These are phyloP conservation scores for Delia radicum DNA, from an alignment of 1,140 invertebrate species.

Conservation along the genomic window DNA sequence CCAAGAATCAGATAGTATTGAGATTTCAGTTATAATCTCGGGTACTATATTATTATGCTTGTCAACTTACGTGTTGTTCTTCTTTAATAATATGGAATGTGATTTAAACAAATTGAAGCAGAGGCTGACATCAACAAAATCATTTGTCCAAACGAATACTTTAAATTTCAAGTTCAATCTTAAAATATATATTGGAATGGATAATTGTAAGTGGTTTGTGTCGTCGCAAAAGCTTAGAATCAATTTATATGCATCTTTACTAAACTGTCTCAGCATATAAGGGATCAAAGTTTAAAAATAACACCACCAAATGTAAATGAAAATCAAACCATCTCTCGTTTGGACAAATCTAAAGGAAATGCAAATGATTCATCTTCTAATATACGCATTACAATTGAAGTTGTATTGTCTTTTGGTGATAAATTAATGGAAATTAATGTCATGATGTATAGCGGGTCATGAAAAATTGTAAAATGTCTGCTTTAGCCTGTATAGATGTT, in stretches of 20 bases:
- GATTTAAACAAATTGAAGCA: too few species aligned
- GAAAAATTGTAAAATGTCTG: conserved; percentile 85
- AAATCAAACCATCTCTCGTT: too few species aligned
- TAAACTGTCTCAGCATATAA: conserved; percentile 79
- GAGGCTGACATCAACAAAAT: too few species aligned
- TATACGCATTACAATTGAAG: conserved; percentile 55
- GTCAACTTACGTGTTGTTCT: conserved; percentile 71
- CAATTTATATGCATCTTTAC: conserved; percentile 76
- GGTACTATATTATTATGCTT: conserved; percentile 68
- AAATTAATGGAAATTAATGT: conserved; percentile 77
- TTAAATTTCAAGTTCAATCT: conserved; percentile 68
- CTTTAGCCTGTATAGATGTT: conserved; percentile 77
- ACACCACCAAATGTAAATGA: too few species aligned
- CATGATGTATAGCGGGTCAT: conserved; percentile 84
- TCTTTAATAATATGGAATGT: conserved; percentile 47
- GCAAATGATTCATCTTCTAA: conserved; percentile 26
- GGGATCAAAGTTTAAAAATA: conserved; percentile 35
- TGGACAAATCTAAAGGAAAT: too few species aligned
- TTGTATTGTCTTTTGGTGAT: conserved; percentile 73
- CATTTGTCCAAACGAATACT: conserved; percentile 59
- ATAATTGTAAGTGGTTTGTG: conserved; percentile 66
- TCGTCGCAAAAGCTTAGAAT: conserved; percentile 78
- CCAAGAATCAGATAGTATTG: conserved; percentile 65
- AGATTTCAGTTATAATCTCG: conserved; percentile 69
- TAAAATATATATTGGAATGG: conserved; percentile 70